These are phyloP conservation scores for Psix sp. DNA, from an alignment of 1,140 invertebrate species.

Conservation along the genomic window DNA sequence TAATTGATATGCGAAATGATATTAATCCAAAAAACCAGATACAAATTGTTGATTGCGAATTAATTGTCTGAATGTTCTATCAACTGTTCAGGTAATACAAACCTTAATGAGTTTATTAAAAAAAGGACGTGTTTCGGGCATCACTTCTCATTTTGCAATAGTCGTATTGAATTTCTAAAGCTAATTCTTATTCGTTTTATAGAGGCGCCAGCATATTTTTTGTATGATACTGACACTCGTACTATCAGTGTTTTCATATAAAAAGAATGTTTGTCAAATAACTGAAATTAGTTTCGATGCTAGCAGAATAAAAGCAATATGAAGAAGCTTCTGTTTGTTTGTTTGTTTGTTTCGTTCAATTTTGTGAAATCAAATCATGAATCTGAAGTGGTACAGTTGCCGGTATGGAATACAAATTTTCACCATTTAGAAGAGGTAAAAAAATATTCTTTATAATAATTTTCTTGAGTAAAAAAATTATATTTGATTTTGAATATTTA, in stretches of 20 bases:
- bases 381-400: slow-evolving; percentile 57
- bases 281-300: slow-evolving; percentile 54
- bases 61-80: too few species aligned
- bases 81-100: too few species aligned
- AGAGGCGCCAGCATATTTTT: slow-evolving; percentile 67
- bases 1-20: neutral
- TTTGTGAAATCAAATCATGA: too few species aligned
- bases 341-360: too few species aligned
- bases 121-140: neutral
- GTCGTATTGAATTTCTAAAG: slow-evolving; percentile 18
- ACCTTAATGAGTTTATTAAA: neutral
- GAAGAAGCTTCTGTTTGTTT: slow-evolving; percentile 31
- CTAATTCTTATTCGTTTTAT: slow-evolving; percentile 41
- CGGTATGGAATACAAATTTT: slow-evolving; percentile 54
- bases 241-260: slow-evolving; percentile 50
- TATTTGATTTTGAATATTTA: too few species aligned
- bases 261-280: slow-evolving; percentile 51
- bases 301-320: slow-evolving; percentile 47
- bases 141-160: neutral
- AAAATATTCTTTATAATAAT: too few species aligned
- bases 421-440: too few species aligned
- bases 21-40: neutral
- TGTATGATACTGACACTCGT: slow-evolving; percentile 20
- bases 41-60: too few species aligned
- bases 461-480: too few species aligned